These are phyloP conservation scores for Sparidentex hasta DNA, from an alignment of 2,797 vertebrate species.

Conservation along the genomic window DNA sequence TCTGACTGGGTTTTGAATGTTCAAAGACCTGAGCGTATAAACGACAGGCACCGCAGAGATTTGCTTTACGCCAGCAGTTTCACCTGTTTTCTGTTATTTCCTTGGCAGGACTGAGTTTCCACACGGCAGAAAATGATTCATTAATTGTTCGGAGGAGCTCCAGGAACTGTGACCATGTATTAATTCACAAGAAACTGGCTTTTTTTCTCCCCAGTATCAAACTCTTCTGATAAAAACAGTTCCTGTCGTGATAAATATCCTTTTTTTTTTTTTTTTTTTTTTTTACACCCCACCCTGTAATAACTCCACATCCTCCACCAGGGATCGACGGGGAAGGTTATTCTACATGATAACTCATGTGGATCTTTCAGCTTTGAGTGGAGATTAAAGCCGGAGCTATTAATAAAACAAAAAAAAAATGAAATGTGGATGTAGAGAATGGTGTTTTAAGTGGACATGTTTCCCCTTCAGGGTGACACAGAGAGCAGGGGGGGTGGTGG, in stretches of 20 bases:
- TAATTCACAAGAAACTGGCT: not conserved
- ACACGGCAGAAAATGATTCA: not conserved
- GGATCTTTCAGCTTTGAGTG: constrained; percentile 2
- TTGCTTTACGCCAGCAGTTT: not conserved
- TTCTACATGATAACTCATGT: not conserved
- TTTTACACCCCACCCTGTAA: not conserved
- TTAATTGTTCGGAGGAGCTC: not conserved
- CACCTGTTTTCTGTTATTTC: not conserved
- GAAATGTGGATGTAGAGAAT: not conserved
- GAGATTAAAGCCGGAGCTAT: not conserved
- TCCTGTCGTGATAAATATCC: not conserved
- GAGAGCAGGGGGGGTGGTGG: not conserved
- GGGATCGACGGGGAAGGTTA: not conserved
- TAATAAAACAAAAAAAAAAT: not conserved
- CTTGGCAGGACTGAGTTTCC: not conserved
- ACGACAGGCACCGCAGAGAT: not conserved
- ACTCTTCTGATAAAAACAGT: not conserved
- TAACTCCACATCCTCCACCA: not conserved
- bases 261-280: not conserved
- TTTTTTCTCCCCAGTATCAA: not conserved
- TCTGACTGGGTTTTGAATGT: not conserved
- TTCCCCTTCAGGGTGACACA: not conserved
- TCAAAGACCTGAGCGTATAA: not conserved
- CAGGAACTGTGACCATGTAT: not conserved
- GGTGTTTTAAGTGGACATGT: not conserved